Base-by-base conservation (phyloP, 2,113 vertebrate species). In the Haplotaxodon microlepis region DNA sequence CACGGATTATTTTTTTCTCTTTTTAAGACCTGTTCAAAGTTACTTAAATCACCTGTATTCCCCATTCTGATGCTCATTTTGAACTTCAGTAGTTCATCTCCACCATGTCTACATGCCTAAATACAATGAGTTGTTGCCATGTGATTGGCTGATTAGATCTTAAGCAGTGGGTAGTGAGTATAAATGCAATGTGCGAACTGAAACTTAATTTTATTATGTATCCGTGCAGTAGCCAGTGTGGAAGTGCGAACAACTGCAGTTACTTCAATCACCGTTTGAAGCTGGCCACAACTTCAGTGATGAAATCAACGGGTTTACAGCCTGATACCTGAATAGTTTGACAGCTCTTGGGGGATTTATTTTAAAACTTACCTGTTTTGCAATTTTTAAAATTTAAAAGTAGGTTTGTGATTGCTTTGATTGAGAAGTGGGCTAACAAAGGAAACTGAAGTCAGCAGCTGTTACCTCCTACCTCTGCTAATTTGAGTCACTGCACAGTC, bases 21-120 rank as follows among this genome's bases (percentile, higher is more conserved):
- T 71, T 71, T 71, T 40, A 16, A 42, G 66, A 71, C 36, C 13
- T 40, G 0, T 66, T 66, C 31, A 71, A 71, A 24, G n/a, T 71
- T 40, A 71, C 0, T 71, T 2, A 42, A 71, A 71, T 71, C 36
- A 24, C 0, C 36, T 3, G 19, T 0, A 38, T 69, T 40, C 63
- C 36, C 31, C 16, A 10, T 61, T 57, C 7, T 57, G 13, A 2
- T 29, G 12, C 54, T 57, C 54, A 4, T 0, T 59, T 59, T 59
- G 4, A 29, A 66, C 61, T 38, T 66, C 61, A 66, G 61, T 36
- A 66, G 61, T 36, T 63, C 31, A n/a, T 66, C 9, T n/a, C 10
- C 17, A 66, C 17, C 61, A 38, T 38, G 61, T 66, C 61, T 36
- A 66, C 61, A 66, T 38, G 17, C 4, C 9, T 19, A 34, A 19